These are phyloP conservation scores for Bryconaethiops microstoma DNA, from an alignment of 2,797 vertebrate species.

Conservation along the genomic window DNA sequence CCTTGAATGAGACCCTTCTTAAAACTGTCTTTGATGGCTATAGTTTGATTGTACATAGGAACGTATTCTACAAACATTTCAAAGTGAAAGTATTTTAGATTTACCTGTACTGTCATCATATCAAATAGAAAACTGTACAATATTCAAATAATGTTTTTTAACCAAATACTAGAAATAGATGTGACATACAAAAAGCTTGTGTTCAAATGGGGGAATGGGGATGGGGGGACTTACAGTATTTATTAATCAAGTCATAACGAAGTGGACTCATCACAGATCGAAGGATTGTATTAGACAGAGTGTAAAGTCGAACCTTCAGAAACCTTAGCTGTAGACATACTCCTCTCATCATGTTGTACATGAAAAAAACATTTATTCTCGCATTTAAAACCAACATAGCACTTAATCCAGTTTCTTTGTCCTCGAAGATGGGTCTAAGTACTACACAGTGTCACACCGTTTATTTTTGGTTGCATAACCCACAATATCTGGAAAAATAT, in stretches of 20 bases:
- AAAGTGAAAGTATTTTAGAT: conserved; percentile 64
- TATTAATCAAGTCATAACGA: conserved; percentile 67
- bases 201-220: conserved; percentile 68
- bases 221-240: conserved; percentile 53
- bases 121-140: conserved; percentile 55
- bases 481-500: conserved; percentile 49
- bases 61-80: conserved; percentile 63
- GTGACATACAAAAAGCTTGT: conserved; percentile 79
- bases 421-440: conserved; percentile 37
- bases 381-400: conserved; percentile 57
- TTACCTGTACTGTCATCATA: conserved; percentile 55
- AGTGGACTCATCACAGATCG: conserved; percentile 54
- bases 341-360: conserved; percentile 32
- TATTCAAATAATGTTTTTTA: conserved; percentile 72
- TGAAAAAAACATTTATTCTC: conserved; percentile 61
- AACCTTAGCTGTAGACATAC: conserved; percentile 25
- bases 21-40: conserved; percentile 52
- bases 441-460: conserved; percentile 44
- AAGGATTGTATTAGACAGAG: conserved; percentile 54
- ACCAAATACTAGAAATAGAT: conserved; percentile 82
- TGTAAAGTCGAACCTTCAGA: conserved; percentile 42
- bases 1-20: conserved; percentile 65
- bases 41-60: conserved; percentile 78
- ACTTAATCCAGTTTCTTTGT: conserved; percentile 50
- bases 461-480: conserved; percentile 55